A percentile compares a stretch with the other conserved stretches of the same genome.
phyloP scores from a whole-genome alignment of 2,797 vertebrate genomes.

The Synaphobranchus kaupii region DNA sequence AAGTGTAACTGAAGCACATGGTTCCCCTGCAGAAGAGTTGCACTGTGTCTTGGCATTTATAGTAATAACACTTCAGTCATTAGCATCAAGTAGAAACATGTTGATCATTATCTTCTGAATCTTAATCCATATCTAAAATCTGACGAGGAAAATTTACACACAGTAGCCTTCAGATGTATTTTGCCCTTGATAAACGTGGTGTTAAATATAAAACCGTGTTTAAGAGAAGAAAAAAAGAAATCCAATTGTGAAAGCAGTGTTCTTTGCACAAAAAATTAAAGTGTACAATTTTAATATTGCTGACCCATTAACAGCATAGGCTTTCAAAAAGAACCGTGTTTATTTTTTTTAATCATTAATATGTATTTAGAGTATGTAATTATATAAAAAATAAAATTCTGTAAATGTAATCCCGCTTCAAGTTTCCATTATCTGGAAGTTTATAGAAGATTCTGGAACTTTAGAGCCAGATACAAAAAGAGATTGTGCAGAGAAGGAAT shows the following conservation, averaged over 20 bases:
- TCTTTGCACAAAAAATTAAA: neutral
- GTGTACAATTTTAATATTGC: neutral
- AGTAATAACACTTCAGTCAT: neutral
- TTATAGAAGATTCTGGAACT: neutral
- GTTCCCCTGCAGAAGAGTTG: neutral
- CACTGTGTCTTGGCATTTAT: neutral
- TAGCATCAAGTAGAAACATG: neutral
- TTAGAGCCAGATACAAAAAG: neutral
- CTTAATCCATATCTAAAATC: neutral
- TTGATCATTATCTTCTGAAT: neutral
- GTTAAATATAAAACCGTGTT: neutral
- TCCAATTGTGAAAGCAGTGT: neutral
- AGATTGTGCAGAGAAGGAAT: neutral
- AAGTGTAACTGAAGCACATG: neutral
- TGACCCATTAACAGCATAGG: neutral
- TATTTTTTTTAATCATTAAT: constrained; percentile 6
- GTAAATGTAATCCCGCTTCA: constrained; percentile 8
- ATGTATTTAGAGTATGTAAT: constrained; percentile 13
- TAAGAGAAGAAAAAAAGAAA: neutral
- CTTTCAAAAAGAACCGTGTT: neutral
- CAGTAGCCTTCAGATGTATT: neutral
- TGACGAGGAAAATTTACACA: neutral
- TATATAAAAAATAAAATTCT: constrained; percentile 2
- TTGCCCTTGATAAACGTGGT: constrained; percentile 5
- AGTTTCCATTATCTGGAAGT: constrained; percentile 1